A percentile compares a stretch with the other conserved stretches of the same genome.
Conservation (phyloP, 1,140 invertebrate species). For the Lithobius niger region DNA sequence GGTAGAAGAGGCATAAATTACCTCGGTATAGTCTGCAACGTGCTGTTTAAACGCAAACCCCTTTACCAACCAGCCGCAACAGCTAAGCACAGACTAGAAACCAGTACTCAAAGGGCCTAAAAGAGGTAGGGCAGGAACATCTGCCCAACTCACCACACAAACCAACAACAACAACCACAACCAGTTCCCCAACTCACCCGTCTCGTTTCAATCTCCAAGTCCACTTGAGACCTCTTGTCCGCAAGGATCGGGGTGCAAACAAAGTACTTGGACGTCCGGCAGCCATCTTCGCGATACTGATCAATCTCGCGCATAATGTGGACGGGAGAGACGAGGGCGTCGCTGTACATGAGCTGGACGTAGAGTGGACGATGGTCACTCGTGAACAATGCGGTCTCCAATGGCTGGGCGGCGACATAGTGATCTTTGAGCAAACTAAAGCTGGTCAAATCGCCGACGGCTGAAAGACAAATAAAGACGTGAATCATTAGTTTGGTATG, state of each 20-base stretch:
- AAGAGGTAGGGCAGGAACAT: neutral
- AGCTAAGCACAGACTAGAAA: too few relatives aligned
- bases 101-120: neutral
- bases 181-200: constrained; percentile 43
- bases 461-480: constrained; percentile 40
- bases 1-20: too few relatives aligned
- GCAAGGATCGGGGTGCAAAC: constrained; percentile 63
- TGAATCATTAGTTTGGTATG: too few relatives aligned
- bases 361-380: constrained; percentile 47
- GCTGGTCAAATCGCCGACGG: constrained; percentile 67
- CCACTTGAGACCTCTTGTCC: constrained; percentile 39
- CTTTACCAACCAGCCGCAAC: too few relatives aligned
- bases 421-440: constrained; percentile 60
- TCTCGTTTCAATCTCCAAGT: constrained; percentile 72
- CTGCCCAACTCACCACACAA: too few relatives aligned
- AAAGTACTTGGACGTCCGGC: constrained; percentile 43
- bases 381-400: constrained; percentile 52
- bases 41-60: too few relatives aligned
- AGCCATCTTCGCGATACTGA: constrained; percentile 40
- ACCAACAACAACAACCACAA: neutral
- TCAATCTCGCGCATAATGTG: constrained; percentile 19
- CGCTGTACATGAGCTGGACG: constrained; percentile 55
- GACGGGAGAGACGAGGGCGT: constrained; percentile 42
- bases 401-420: constrained; percentile 47
- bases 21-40: too few relatives aligned